Percentiles rank a stretch among this genome's conserved stretches.
phyloP scores from a whole-genome alignment of 2,888 invertebrate species.

The Elegia similella region DNA sequence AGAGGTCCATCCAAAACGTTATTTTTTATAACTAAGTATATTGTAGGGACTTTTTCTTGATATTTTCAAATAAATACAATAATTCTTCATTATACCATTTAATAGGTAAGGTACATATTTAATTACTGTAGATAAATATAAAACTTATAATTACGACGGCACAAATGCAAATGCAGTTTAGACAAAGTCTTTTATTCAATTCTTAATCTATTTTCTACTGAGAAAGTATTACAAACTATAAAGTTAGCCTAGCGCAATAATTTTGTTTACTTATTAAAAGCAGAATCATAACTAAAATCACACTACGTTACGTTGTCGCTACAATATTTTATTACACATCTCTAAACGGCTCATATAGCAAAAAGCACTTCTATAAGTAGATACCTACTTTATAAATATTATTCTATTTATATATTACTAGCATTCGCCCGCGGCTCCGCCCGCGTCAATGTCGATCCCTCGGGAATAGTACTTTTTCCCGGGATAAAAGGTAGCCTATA shows the following conservation, averaged over 20 bases:
- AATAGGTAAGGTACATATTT: slow-evolving; percentile 19
- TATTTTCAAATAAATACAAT: neutral
- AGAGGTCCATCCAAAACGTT: no score
- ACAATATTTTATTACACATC: slow-evolving; percentile 22
- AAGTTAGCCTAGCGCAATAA: neutral
- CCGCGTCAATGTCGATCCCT: no score
- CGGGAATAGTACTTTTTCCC: no score
- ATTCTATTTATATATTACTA: no score
- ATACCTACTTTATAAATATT: neutral
- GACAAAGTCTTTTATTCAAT: slow-evolving; percentile 50
- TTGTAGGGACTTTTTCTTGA: no score
- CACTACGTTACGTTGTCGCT: slow-evolving; percentile 21
- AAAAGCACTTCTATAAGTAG: slow-evolving; percentile 36
- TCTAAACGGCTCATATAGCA: slow-evolving; percentile 30
- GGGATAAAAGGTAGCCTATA: no score
- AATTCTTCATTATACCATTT: slow-evolving; percentile 9
- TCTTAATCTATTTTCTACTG: slow-evolving; percentile 12
- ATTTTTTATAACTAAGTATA: no score
- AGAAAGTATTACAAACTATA: neutral
- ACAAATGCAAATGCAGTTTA: slow-evolving; percentile 52
- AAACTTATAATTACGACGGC: slow-evolving; percentile 28
- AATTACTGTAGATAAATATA: slow-evolving; percentile 23
- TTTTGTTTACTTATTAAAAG: neutral
- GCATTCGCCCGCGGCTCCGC: no score
- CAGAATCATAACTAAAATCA: neutral